Percentiles rank a stretch among this genome's conserved stretches.
Conservation (phyloP, 2,888 invertebrate species). For the Macrosiphum euphorbiae region DNA sequence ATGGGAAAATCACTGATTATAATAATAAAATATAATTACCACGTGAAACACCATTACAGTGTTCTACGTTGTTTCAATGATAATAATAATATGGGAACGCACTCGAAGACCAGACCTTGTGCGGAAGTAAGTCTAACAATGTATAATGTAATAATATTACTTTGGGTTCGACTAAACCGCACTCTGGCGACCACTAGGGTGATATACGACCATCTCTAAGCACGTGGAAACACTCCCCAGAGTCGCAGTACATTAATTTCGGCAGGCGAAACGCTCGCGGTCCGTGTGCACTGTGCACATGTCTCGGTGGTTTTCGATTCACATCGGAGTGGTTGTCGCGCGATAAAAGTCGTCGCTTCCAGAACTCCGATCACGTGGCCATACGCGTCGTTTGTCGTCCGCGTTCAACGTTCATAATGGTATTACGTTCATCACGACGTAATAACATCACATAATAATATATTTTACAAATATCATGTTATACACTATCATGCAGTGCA, state of each 20-base stretch:
- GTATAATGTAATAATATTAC: too few species aligned
- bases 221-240: background rate
- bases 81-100: too few species aligned
- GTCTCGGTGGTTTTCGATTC: constrained; percentile 9
- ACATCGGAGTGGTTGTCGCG: background rate
- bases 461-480: background rate
- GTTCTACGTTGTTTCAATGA: too few species aligned
- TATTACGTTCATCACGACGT: background rate
- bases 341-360: background rate
- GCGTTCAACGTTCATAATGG: background rate
- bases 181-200: background rate
- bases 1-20: too few species aligned
- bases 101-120: too few species aligned
- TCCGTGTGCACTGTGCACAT: background rate
- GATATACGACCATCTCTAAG: background rate
- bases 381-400: background rate
- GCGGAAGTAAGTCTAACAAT: too few species aligned
- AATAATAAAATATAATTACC: too few species aligned
- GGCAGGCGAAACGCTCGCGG: background rate
- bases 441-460: background rate
- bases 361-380: background rate
- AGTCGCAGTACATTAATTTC: background rate
- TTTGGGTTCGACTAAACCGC: background rate
- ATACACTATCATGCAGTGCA: background rate
- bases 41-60: too few species aligned